Percentiles rank a stretch among this genome's conserved stretches.
Evolutionary conservation across 2,888 invertebrate species (phyloP).

Genomic region (Tethea ocularis): DNA sequence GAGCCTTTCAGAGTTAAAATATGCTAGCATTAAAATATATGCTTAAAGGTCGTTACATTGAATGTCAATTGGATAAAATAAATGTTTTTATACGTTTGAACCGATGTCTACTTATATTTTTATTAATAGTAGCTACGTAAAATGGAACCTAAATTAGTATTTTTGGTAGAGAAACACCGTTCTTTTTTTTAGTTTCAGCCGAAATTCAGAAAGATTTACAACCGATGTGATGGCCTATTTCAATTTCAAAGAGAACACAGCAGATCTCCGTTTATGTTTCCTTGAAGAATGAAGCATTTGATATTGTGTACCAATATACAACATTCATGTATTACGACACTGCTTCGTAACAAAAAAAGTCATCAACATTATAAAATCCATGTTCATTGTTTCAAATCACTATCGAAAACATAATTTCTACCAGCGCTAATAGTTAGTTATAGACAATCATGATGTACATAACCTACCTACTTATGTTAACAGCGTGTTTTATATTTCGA

Average conservation of each 20-base stretch:
- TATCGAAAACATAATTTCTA: too few relatives aligned
- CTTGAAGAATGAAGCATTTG: background rate
- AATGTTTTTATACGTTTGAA: background rate
- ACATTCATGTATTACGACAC: background rate
- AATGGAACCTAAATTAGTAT: background rate
- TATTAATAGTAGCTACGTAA: background rate
- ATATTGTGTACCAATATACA: background rate
- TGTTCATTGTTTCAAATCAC: background rate
- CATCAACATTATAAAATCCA: background rate
- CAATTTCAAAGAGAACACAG: background rate
- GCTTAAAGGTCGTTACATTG: too few relatives aligned
- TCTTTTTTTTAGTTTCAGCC: background rate
- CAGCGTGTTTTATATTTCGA: too few relatives aligned
- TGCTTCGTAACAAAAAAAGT: background rate
- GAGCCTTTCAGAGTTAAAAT: too few relatives aligned
- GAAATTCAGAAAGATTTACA: background rate
- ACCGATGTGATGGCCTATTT: constrained; percentile 1
- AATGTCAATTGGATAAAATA: too few relatives aligned
- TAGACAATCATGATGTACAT: too few relatives aligned
- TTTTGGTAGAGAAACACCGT: background rate
- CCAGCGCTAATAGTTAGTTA: too few relatives aligned
- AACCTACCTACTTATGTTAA: background rate
- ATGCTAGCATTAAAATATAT: too few relatives aligned
- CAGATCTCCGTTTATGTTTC: background rate
- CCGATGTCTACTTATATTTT: background rate